Evolutionary conservation across 2,888 invertebrate species (phyloP).

Genomic region (Hymenopus coronatus): DNA sequence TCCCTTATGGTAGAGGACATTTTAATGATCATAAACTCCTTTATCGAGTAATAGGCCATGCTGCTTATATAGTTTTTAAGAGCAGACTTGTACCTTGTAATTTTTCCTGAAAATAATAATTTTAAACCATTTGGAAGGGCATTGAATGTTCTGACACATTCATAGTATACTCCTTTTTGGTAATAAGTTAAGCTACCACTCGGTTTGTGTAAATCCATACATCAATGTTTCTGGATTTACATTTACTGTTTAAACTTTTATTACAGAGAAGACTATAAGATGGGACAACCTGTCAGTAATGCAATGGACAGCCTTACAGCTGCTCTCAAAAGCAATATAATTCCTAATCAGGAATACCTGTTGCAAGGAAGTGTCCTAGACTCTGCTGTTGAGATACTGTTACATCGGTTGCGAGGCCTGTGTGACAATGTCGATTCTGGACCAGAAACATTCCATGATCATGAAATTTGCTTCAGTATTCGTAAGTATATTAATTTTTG

Average conservation of each 20-base stretch:
- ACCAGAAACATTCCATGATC: slow-evolving; percentile 89
- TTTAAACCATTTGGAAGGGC: too few relatives aligned
- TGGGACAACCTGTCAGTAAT: slow-evolving; percentile 54
- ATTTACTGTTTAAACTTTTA: background rate
- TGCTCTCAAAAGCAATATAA: slow-evolving; percentile 78
- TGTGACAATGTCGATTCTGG: slow-evolving; percentile 91
- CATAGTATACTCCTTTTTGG: too few relatives aligned
- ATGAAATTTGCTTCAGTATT: slow-evolving; percentile 86
- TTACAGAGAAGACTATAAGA: background rate
- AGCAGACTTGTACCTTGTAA: too few relatives aligned
- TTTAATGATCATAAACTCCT: too few relatives aligned
- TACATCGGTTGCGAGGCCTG: slow-evolving; percentile 84
- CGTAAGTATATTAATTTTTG: slow-evolving; percentile 48
- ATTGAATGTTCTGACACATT: too few relatives aligned
- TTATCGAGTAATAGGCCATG: too few relatives aligned
- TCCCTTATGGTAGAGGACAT: too few relatives aligned
- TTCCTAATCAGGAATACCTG: slow-evolving; percentile 91
- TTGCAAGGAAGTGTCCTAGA: slow-evolving; percentile 92
- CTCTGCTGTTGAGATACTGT: slow-evolving; percentile 82
- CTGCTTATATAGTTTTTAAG: too few relatives aligned
- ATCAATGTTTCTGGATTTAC: too few relatives aligned
- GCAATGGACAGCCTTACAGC: slow-evolving; percentile 75
- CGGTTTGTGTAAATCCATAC: too few relatives aligned
- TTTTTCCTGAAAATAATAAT: too few relatives aligned
- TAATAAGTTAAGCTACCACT: too few relatives aligned